Evolutionary conservation across 2,113 vertebrate genomes (phyloP).

Genomic region (Tautogolabrus adspersus): DNA sequence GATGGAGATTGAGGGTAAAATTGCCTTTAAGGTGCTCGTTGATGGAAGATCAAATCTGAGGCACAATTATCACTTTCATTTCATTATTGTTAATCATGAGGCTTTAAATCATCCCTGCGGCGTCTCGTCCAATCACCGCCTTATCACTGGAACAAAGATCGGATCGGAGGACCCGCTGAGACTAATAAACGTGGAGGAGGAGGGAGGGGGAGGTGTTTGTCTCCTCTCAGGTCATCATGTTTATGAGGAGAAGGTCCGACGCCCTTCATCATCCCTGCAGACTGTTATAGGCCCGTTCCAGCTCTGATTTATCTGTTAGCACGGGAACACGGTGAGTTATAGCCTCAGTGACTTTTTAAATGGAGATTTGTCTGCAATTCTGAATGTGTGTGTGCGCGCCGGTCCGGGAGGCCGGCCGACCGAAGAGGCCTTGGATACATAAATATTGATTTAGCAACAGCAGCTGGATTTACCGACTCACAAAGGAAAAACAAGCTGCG

Average conservation of each 20-base stretch:
- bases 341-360: slow-evolving; percentile 42
- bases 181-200: slow-evolving; percentile 10
- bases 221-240: slow-evolving; percentile 18
- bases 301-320: slow-evolving; percentile 37
- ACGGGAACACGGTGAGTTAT: slow-evolving; percentile 44
- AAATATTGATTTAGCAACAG: slow-evolving; percentile 60
- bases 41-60: slow-evolving; percentile 2
- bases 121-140: not conserved
- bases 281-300: slow-evolving; percentile 36
- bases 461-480: slow-evolving; percentile 49
- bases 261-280: slow-evolving; percentile 45
- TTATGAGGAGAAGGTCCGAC: slow-evolving; percentile 42
- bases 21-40: not conserved
- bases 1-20: not conserved
- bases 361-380: slow-evolving; percentile 40
- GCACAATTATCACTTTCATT: slow-evolving; percentile 31
- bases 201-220: not conserved
- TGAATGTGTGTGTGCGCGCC: not conserved
- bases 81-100: slow-evolving; percentile 32
- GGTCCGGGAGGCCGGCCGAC: not conserved
- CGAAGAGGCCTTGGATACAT: slow-evolving; percentile 49
- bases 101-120: slow-evolving; percentile 13
- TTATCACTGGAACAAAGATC: slow-evolving; percentile 35
- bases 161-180: slow-evolving; percentile 1
- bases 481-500: slow-evolving; percentile 24